Percentiles rank a stretch among this genome's conserved stretches.
phyloP scores from a whole-genome alignment of 2,113 vertebrate genomes.

The Henicopernis longicauda region DNA sequence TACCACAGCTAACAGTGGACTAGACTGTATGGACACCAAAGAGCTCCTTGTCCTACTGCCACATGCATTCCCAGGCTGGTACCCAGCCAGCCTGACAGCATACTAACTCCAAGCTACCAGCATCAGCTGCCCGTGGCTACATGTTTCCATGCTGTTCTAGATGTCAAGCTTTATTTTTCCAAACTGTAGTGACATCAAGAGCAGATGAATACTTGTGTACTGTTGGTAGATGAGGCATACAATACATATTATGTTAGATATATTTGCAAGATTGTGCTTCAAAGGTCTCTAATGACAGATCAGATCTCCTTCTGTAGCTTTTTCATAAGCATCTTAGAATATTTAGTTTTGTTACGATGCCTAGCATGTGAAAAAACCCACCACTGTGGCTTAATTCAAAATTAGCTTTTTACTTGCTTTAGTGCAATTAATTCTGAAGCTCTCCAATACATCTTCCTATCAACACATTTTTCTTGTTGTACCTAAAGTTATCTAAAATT shows the following conservation, averaged over 20 bases:
- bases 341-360: background rate
- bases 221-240: fast-evolving
- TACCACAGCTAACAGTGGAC: background rate
- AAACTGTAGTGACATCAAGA: background rate
- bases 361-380: background rate
- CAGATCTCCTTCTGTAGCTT: background rate
- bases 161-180: background rate
- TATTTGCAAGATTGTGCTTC: background rate
- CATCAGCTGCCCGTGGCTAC: background rate
- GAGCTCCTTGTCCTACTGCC: background rate
- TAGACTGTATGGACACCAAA: background rate
- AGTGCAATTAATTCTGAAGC: background rate
- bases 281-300: background rate
- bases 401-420: background rate
- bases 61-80: fast-evolving
- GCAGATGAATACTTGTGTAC: background rate
- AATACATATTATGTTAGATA: fast-evolving
- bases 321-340: background rate
- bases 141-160: background rate
- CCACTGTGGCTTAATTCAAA: background rate
- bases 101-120: background rate
- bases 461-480: background rate
- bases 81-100: background rate
- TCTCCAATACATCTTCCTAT: background rate
- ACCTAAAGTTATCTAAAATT: fast-evolving